These are phyloP conservation scores for Thaleichthys pacificus DNA, from an alignment of 2,797 vertebrate genomes.

Conservation along the genomic window DNA sequence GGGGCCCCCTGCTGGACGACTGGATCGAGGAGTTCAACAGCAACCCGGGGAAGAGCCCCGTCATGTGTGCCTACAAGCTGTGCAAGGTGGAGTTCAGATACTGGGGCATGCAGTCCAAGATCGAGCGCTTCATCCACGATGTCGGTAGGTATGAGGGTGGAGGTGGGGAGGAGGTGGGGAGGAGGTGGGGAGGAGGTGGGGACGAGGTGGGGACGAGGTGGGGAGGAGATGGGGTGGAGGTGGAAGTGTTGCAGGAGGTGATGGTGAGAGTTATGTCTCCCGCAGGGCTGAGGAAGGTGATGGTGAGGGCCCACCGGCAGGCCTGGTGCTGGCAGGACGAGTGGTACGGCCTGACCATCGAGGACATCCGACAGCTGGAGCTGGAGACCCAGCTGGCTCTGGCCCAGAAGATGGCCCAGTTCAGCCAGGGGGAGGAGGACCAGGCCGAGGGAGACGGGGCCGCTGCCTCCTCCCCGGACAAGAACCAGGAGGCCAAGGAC, in stretches of 20 bases:
- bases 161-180: no score
- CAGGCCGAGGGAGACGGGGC: conserved; percentile 71
- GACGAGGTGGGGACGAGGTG: no score
- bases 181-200: no score
- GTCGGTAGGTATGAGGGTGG: conserved; percentile 78
- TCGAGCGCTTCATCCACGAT: conserved; percentile 97
- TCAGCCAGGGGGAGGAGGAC: conserved; percentile 82
- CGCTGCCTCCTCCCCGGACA: conserved; percentile 68
- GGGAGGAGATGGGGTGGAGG: background rate
- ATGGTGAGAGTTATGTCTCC: conserved; percentile 84
- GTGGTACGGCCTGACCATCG: conserved; percentile 96
- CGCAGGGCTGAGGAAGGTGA: conserved; percentile 90
- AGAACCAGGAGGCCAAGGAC: conserved; percentile 74
- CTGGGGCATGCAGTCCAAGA: conserved; percentile 99
- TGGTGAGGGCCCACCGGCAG: conserved; percentile 96
- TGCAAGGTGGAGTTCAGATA: conserved; percentile 99
- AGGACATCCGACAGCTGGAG: conserved; percentile 94
- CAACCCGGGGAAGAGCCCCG: conserved; percentile 79
- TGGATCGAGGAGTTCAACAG: conserved; percentile 90
- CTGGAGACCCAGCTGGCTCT: conserved; percentile 93
- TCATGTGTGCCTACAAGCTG: conserved; percentile 99
- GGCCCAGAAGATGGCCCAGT: conserved; percentile 96
- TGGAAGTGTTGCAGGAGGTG: conserved; percentile 90
- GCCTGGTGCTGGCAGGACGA: conserved; percentile 99
- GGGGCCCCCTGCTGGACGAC: conserved; percentile 89